Evolutionary conservation across 2,113 vertebrate genomes (phyloP), one percentile per base, ranked within the genome.

Genomic region (Conger conger): DNA sequence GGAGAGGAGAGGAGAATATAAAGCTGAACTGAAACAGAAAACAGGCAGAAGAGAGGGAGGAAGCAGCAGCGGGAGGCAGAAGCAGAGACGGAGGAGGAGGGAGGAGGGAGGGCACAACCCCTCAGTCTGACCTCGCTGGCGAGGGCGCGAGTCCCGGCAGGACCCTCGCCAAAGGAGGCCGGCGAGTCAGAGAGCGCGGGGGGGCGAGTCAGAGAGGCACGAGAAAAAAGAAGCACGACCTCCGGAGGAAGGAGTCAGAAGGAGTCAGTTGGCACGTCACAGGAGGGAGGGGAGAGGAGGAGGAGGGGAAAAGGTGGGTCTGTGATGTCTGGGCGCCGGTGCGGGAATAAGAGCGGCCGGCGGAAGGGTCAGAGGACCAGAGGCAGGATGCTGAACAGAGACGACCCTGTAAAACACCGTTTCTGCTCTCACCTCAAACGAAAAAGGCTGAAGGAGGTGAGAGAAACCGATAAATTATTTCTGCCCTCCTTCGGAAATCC

Each of bases 401-500:
- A 30, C n/a, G 4, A 17, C 68, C 33, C 68, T 73, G 27, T 33
- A 17, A 73, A 33, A n/a, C 9, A 30, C 27, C n/a, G 27, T 30
- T 73, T 73, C 9, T 73, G 5, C n/a, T 73, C 68, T 73, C 30
- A 73, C 68, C 68, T 73, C 9, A 33, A 73, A 73, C 33, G 20
- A 60, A 73, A 33, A 33, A 73, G 27, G 68, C 3, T 27, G 23
- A 1, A 3, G n/a, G 68, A 27, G 68, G 68, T 73, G 27, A 53
- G 83, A 38, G 27, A 63, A 73, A 63, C 33, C 37, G 45, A 38
- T 63, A 27, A 85, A 80, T 80, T 35, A 79, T 79, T 36, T 68
- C n/a, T 53, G 30, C 20, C 20, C 84, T 36, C 37, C 57, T 42
- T 85, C 36, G 40, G 20, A 76, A 33, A 81, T 33, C 60, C 60